Base-by-base conservation (phyloP, 2,113 vertebrate genomes). In the Protobothrops flavoviridis region DNA sequence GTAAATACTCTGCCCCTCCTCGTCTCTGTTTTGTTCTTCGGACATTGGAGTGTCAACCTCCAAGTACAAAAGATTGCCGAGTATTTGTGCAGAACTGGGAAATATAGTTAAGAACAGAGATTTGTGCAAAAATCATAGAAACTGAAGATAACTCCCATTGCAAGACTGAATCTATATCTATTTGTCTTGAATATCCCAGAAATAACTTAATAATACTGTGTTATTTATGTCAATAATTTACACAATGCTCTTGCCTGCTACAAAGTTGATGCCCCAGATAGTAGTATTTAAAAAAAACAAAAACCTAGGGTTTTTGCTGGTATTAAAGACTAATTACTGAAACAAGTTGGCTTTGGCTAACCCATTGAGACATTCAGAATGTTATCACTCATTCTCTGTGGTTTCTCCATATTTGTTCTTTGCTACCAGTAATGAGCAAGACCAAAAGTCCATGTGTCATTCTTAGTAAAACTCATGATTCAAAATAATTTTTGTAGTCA, bases 401-500 rank as follows among this genome's bases (percentile, higher is more conserved):
- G 39, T 50, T 87, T 39, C 21, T 91, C 69, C n/a, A 29, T 39
- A 61, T 53, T 29, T 53, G 91, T 59, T 64, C 45, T 29, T 86
- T 81, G 6, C 59, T 81, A 90, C 88, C 91, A 87, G 88, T 89
- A 87, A 92, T 85, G 24, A 43, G 17, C 33, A 92, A 61, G 17
- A 43, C 55, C 33, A 92, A 61, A 88, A 69, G 50, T 56, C 23
- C 50, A 81, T 26, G 74, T 45, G 61, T 61, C 50, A 92, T 33
- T 33, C 48, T 81, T 88, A 89, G 87, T 24, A 52, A 26, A n/a
- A 12, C 39, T 53, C 87, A 56, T 89, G 87, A 81, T 81, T 92
- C 24, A 93, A 90, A 95, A 96, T 0, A 9, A 92, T 95, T 95
- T 96, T 95, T 95, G 0, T 0, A 20, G 2, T 88, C 95, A 93